Evolutionary conservation across 2,797 vertebrate genomes (phyloP).

Genomic region (Ctenopoma kingsleyae): DNA sequence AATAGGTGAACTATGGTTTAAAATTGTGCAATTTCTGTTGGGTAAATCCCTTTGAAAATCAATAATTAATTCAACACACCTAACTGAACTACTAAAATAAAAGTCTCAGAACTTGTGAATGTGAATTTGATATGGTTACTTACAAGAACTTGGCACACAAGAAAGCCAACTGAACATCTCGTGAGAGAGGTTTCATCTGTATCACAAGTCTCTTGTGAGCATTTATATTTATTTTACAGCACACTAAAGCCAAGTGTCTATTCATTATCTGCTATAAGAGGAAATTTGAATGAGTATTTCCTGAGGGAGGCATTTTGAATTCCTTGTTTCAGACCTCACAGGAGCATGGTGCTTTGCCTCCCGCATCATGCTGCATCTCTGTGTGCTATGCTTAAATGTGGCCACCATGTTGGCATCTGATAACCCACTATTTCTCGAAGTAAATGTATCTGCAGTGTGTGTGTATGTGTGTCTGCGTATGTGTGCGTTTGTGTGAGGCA

Average conservation of each 20-base stretch:
- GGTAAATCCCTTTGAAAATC: too few relatives aligned
- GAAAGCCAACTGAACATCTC: slow-evolving; percentile 4
- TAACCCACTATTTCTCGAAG: slow-evolving; percentile 38
- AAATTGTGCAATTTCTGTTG: too few relatives aligned
- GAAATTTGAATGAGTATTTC: slow-evolving; percentile 16
- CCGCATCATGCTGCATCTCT: slow-evolving; percentile 32
- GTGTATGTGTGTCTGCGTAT: slow-evolving; percentile 19
- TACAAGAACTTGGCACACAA: not conserved
- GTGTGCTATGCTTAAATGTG: slow-evolving; percentile 24
- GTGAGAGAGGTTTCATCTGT: not conserved
- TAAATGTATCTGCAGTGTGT: slow-evolving; percentile 41
- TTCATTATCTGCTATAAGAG: slow-evolving; percentile 14
- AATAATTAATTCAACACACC: not conserved
- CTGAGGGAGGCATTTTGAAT: slow-evolving; percentile 27
- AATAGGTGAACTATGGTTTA: too few relatives aligned
- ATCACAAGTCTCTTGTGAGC: not conserved
- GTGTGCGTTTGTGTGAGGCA: slow-evolving; percentile 21
- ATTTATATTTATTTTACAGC: slow-evolving; percentile 17
- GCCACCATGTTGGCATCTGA: slow-evolving; percentile 35
- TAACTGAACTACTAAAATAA: not conserved
- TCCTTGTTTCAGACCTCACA: slow-evolving; percentile 32
- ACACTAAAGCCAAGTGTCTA: not conserved
- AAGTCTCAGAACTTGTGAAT: not conserved
- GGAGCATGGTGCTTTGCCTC: slow-evolving; percentile 21
- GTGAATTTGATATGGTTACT: not conserved